Percentiles rank a stretch among this genome's conserved stretches.
Evolutionary conservation across 2,797 vertebrate genomes (phyloP).

Genomic region (Sebastes oblongus): DNA sequence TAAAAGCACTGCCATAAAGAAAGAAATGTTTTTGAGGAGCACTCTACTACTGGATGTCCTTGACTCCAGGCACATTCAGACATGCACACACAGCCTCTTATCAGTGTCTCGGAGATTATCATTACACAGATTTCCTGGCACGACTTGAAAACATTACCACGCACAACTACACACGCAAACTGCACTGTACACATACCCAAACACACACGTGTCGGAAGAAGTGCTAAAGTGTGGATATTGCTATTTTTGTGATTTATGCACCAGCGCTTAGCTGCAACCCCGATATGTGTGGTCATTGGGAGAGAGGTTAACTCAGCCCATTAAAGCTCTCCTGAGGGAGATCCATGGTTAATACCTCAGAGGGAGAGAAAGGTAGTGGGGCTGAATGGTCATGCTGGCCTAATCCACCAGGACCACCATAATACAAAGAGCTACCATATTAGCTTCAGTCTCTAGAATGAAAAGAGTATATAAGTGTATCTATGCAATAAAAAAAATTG

Average conservation of each 20-base stretch:
- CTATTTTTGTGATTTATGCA: constrained; percentile 38
- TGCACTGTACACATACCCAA: neutral
- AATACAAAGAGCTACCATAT: constrained; percentile 5
- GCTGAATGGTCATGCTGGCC: constrained; percentile 7
- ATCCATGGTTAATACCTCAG: constrained; percentile 43
- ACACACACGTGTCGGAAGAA: neutral
- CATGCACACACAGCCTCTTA: constrained; percentile 25
- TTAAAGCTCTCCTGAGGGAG: constrained; percentile 60
- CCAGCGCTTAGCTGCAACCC: constrained; percentile 15
- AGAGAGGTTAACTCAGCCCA: constrained; percentile 54
- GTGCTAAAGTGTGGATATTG: constrained; percentile 28
- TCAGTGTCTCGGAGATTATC: constrained; percentile 34
- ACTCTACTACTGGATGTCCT: constrained; percentile 12
- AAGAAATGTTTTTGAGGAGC: neutral
- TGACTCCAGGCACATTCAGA: constrained; percentile 33
- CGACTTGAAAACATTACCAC: constrained; percentile 15
- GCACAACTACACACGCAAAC: neutral
- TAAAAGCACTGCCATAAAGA: neutral
- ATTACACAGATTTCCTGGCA: constrained; percentile 15
- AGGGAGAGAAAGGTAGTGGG: constrained; percentile 48
- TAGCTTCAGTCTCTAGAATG: neutral
- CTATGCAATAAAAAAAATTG: too few species aligned
- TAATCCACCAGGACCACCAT: constrained; percentile 43
- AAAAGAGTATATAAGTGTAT: neutral
- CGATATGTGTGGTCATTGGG: constrained; percentile 27